Base-by-base conservation (phyloP, 1,140 invertebrate species). In the Drosophila auraria region DNA sequence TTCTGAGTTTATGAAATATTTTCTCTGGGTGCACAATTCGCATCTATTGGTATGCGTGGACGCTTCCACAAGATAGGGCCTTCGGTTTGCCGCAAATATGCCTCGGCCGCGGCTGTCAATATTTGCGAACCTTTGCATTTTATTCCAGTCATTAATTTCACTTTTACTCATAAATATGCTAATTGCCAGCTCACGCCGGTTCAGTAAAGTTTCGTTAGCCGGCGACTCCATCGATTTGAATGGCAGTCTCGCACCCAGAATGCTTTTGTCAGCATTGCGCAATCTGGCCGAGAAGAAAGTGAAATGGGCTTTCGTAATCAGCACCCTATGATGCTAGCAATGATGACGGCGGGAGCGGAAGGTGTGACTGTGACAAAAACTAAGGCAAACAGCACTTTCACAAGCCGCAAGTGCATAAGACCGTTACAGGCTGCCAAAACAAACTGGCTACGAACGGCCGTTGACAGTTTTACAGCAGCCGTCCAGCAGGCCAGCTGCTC, bases 141-240 rank as follows among this genome's bases (percentile, higher is more conserved):
- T 59, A 81, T 82, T 78, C 75, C 72, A 61, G 66, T 83, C 76
- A 74, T 90, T 90, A 89, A 90, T 89, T 89, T 90, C 84, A 89
- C 84, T 89, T 89, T 89, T 89, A 90, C 84, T 86, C 84, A 89
- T 89, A 82, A 89, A 89, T 89, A 89, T 89, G 84, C 82, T 89
- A 89, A 89, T 90, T 72, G 80, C 45, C 73, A 58, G 71, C 75
- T 82, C 84, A 90, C 51, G 78, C 75, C 71, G 63, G 49, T 30
- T 60, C 25, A 45, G 53, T 27, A 49, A 36, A 40, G 20, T 12
- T 12, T 30, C 17, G 25, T 15, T 49, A 17, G 64, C 12, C 49
- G 47, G 47, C 49, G 27, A 36, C n/a, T 70, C 15, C 12, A 17
- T 70, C 14, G 51, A 17, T 23, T 20, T 27, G 17, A 49, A 5